Evolutionary conservation across 1,140 invertebrate species (phyloP), one percentile per base, ranked within the genome.

Genomic region (Camponotus vicinus): DNA sequence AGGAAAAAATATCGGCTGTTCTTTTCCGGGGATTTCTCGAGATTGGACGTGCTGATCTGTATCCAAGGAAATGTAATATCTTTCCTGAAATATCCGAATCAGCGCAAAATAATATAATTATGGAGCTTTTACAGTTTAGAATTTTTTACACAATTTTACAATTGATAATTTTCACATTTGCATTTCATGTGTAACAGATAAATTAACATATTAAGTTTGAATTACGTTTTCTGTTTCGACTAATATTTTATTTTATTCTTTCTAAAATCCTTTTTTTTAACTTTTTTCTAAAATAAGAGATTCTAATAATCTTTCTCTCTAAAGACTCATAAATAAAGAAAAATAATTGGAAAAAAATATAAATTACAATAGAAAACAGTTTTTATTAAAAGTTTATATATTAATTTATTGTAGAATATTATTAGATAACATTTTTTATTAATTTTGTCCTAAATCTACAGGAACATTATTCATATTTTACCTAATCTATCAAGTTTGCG

Each of bases 1-100:
- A 59, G 57, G 79, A 27, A 82, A 82, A 89, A 83, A 75, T 83
- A 83, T 83, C 63, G 79, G 79, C 55, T 34, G 8, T 40, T n/a
- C 13, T 70, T 73, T 80, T 37, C 37, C 49, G 27, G 34, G 37
- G 78, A 70, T 80, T 83, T 83, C 40, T 73, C 79, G 27, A 32
- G 69, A 61, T 7, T 27, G 55, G 18, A 83, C 55, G 55, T 61
- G 79, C 40, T 27, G 69, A 49, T 52, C 57, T n/a, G n/a, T 45
- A 64, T 64, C 9, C 45, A 13, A 1, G 34, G 6, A 3, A 55
- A 32, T 32, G 40, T 40, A 55, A 3, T 61, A 21, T 45, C 27
- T 63, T 18, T 49, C 27, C n/a, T 11, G 40, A 63, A 83, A 83
- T 18, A 52, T 49, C 45, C 40, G 40, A 66, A 32, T 71, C 52